Base-by-base conservation (phyloP, 2,797 vertebrate species). In the Lagodon rhomboides region DNA sequence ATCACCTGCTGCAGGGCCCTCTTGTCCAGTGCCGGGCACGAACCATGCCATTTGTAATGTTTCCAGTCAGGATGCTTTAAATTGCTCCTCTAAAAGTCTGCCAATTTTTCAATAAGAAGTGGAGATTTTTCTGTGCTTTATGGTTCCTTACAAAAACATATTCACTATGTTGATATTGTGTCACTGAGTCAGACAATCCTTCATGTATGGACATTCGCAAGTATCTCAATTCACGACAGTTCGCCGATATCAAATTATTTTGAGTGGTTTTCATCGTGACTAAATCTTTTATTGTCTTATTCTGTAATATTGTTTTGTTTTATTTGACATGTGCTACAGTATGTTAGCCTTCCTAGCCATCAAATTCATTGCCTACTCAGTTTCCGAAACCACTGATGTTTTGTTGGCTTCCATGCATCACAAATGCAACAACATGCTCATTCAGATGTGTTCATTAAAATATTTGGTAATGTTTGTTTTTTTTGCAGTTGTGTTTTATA, bases 181-280 rank as follows among this genome's bases (percentile, higher is more conserved):
- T 71, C 66, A 61, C 44, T 50, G 70, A 64, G 22, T 34, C 50
- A 22, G 58, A 16, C 18, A 15, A 47, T 59, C 27, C 43, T 38
- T 38, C 34, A 38, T 38, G 34, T 38, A 38, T 38, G 34, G 34
- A 38, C 34, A 38, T 38, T 9, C 34, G 9, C 34, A 9, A 38
- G 8, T 38, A 10, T 38, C 34, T 9, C 9, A 38, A 2, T 38
- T 38, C 34, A 38, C 34, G 34, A 38, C 34, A 38, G 8, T 38
- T 38, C 8, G 9, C 34, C 34, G 9, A 38, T 38, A 38, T 38
- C 8, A 38, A 38, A 38, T 38, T 38, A 38, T 38, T 38, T 38
- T 38, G 34, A 38, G 34, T 38, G 34, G 34, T 38, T 38, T 38
- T 10, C 34, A 38, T 1, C 34, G 9, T 0, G 34, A 38, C 9